These are phyloP conservation scores for Bombyx mori DNA, from an alignment of 1,140 invertebrate genomes.

Conservation along the genomic window DNA sequence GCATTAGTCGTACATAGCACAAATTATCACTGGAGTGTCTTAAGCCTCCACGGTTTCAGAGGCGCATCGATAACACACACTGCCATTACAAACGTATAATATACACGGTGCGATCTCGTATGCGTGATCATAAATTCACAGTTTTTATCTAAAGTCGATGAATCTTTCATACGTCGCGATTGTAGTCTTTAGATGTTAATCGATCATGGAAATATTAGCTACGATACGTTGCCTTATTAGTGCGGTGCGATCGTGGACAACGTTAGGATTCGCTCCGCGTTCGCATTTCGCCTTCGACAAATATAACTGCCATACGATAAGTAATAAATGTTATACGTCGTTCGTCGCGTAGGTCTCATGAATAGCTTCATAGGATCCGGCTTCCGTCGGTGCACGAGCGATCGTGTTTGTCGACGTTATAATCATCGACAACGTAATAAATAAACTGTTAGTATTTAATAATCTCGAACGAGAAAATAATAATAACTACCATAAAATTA, in stretches of 20 bases:
- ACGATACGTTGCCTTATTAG: conserved; percentile 59
- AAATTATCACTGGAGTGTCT: conserved; percentile 63
- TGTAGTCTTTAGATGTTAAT: background rate
- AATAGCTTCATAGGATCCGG: conserved; percentile 62
- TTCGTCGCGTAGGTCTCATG: conserved; percentile 54
- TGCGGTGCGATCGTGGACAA: conserved; percentile 34
- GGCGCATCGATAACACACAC: conserved; percentile 19
- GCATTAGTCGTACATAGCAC: conserved; percentile 59
- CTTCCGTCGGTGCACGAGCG: conserved; percentile 61
- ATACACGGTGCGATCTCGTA: conserved; percentile 40
- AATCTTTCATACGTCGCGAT: background rate
- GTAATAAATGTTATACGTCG: conserved; percentile 58
- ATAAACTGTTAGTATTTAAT: too few species aligned
- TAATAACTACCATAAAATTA: conserved; percentile 61
- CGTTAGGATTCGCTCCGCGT: conserved; percentile 18
- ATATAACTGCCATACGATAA: conserved; percentile 69
- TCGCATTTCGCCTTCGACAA: conserved; percentile 52
- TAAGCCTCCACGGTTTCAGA: conserved; percentile 34
- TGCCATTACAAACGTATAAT: too few species aligned
- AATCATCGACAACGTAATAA: too few species aligned
- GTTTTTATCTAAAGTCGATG: conserved; percentile 1
- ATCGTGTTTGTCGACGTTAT: conserved; percentile 64
- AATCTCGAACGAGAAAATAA: conserved; percentile 54
- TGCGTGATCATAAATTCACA: conserved; percentile 27
- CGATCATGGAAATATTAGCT: conserved; percentile 27